Evolutionary conservation across 2,113 vertebrate species (phyloP).

Genomic region (Tricholaema leucomelas): DNA sequence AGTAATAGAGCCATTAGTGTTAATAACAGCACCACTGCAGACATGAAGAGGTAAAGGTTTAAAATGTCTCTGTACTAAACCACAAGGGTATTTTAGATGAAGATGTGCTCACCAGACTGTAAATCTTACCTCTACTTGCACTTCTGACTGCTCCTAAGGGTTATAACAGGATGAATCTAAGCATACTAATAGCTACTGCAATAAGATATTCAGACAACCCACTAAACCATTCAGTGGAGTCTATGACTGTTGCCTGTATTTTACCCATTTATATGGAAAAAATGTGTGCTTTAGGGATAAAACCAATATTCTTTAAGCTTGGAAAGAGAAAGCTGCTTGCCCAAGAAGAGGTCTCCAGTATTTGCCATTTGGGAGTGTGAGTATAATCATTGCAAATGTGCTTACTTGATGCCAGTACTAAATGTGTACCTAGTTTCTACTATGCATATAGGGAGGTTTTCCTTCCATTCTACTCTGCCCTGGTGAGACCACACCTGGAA

Average conservation of each 20-base stretch:
- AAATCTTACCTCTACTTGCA: not conserved
- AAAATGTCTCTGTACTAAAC: slow-evolving; percentile 10
- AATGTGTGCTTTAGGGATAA: not conserved
- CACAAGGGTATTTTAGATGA: not conserved
- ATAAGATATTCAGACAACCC: not conserved
- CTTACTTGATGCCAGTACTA: not conserved
- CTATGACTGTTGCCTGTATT: not conserved
- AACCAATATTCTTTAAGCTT: not conserved
- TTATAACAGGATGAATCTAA: not conserved
- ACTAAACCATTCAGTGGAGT: not conserved
- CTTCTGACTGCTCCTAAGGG: not conserved
- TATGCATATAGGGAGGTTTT: too few species aligned
- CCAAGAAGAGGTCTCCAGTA: not conserved
- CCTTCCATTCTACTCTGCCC: too few species aligned
- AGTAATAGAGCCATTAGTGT: not conserved
- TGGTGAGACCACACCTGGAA: too few species aligned
- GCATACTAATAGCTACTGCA: not conserved
- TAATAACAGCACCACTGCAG: not conserved
- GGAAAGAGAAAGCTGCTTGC: not conserved
- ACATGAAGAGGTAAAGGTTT: not conserved
- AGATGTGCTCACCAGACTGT: not conserved
- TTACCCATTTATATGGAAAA: not conserved
- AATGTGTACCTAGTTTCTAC: not conserved
- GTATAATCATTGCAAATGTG: not conserved
- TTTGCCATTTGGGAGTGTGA: not conserved